These are phyloP conservation scores for Diprion similis DNA, from an alignment of 1,140 invertebrate species.

Conservation along the genomic window DNA sequence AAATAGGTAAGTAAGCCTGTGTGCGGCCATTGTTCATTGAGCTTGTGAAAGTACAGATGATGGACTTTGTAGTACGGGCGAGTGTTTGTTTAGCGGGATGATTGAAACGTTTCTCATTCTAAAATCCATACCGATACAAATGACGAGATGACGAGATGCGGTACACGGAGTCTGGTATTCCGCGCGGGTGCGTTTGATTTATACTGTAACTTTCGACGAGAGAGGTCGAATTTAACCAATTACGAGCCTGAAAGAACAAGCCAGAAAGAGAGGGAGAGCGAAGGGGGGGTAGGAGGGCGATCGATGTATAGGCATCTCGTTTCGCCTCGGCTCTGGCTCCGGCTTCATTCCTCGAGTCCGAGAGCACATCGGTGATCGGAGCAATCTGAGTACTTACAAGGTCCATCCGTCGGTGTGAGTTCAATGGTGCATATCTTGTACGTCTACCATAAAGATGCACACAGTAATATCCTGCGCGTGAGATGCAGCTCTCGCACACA, in stretches of 20 bases:
- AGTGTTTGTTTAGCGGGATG: constrained; percentile 1
- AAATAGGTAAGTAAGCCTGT: too few relatives aligned
- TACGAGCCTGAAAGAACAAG: background rate
- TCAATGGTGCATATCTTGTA: background rate
- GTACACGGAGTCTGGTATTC: background rate
- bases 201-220: constrained; percentile 32
- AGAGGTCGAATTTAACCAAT: constrained; percentile 9
- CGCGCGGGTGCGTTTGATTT: constrained; percentile 47
- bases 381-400: constrained; percentile 12
- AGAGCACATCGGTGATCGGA: constrained; percentile 15
- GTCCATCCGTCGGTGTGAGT: background rate
- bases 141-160: background rate
- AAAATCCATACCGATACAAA: constrained; percentile 1
- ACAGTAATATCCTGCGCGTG: constrained; percentile 8
- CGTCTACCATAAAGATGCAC: constrained; percentile 14
- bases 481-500: constrained; percentile 11
- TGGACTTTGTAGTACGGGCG: background rate
- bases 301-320: constrained; percentile 21
- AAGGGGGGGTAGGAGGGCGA: constrained; percentile 21
- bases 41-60: too few relatives aligned
- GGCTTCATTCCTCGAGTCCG: constrained; percentile 22
- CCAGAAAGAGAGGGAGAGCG: constrained; percentile 11
- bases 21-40: too few relatives aligned
- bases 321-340: constrained; percentile 10
- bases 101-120: background rate